Percentiles rank a stretch among this genome's conserved stretches.
Conservation (phyloP, 2,888 invertebrate genomes). For the Tachina fera region DNA sequence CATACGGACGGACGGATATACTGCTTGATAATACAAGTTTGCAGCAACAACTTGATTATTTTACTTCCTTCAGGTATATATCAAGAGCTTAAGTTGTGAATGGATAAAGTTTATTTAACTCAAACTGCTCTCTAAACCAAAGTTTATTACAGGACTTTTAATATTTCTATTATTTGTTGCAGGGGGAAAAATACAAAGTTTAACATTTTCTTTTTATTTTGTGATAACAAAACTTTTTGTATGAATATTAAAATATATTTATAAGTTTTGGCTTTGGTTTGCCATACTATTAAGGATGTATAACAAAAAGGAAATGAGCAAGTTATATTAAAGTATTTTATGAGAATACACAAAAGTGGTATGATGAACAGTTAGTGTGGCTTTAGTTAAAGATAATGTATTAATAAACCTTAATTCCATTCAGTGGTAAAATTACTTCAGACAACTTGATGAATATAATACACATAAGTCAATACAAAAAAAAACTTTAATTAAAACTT, state of each 20-base stretch:
- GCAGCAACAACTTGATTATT: slow-evolving; percentile 62
- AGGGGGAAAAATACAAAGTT: background rate
- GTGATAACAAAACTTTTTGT: slow-evolving; percentile 47
- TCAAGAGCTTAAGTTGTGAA: slow-evolving; percentile 65
- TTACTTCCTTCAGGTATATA: slow-evolving; percentile 66
- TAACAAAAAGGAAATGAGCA: background rate
- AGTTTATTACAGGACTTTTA: slow-evolving; percentile 53
- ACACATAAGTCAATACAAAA: too few species aligned
- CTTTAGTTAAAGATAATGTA: too few species aligned
- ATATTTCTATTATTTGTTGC: slow-evolving; percentile 49
- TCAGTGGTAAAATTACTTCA: too few species aligned
- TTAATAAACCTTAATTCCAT: too few species aligned
- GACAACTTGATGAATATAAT: too few species aligned
- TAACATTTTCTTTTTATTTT: background rate
- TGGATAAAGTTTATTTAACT: slow-evolving; percentile 62
- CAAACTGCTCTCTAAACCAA: slow-evolving; percentile 36
- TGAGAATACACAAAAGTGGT: too few species aligned
- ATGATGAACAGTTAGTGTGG: too few species aligned
- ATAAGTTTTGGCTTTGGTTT: slow-evolving; percentile 51
- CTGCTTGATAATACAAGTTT: slow-evolving; percentile 24
- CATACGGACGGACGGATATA: background rate
- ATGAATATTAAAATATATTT: slow-evolving; percentile 62
- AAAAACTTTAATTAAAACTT: too few species aligned
- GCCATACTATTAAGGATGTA: background rate
- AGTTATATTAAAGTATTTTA: background rate